Percentiles rank a stretch among this genome's conserved stretches.
Conservation (phyloP, 2,888 invertebrate species). For the Marasmarcha lunaedactyla region DNA sequence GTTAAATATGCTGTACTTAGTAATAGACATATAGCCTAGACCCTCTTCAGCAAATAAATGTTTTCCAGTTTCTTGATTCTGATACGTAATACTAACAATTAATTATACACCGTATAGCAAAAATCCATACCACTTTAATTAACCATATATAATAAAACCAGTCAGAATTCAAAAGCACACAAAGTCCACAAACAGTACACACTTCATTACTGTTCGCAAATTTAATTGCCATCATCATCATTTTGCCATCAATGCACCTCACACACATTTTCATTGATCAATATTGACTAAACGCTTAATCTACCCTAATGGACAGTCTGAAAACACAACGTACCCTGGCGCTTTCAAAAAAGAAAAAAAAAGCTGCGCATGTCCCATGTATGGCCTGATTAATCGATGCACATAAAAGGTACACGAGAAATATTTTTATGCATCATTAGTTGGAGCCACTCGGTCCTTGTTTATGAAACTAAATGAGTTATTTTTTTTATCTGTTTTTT, state of each 20-base stretch:
- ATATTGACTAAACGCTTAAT: constrained; percentile 62
- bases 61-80: no score
- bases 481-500: no score
- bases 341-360: constrained; percentile 41
- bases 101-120: no score
- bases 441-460: constrained; percentile 21
- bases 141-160: no score
- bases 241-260: constrained; percentile 26
- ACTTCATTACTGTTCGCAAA: constrained; percentile 27
- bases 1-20: no score
- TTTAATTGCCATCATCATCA: constrained; percentile 40
- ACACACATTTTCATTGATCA: constrained; percentile 38
- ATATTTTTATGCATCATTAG: constrained; percentile 65
- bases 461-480: not conserved
- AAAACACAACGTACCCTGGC: constrained; percentile 19
- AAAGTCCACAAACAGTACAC: no score
- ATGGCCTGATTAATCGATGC: constrained; percentile 58
- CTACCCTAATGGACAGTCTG: constrained; percentile 47
- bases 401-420: constrained; percentile 53
- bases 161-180: no score
- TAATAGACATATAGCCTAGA: no score
- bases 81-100: no score
- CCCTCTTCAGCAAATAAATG: no score
- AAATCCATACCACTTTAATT: no score
- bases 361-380: constrained; percentile 32